Evolutionary conservation across 1,140 invertebrate genomes (phyloP), one percentile per base, ranked within the genome.

Genomic region (Glossosoma conforme): DNA sequence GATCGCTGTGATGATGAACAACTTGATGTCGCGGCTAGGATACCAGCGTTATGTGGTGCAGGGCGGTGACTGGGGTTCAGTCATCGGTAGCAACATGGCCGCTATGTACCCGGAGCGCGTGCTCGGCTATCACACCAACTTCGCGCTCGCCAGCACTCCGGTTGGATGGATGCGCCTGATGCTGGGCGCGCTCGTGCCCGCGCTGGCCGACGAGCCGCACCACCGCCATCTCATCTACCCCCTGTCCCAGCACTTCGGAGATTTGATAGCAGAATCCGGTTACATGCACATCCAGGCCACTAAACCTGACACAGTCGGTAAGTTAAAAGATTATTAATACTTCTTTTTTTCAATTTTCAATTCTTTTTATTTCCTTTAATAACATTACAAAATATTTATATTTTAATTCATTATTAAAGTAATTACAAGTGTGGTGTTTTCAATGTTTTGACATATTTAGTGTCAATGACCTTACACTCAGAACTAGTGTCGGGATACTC

Each of bases 301-400:
- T 0, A 94, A 93, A 66, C 93, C 93, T 6, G 91, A 96, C 63
- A 96, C 93, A 10, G 72, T 95, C 47, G 90, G 87, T 87, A 72
- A 65, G 67, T 62, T 57, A 24, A 56, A 40, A 20, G 46, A 42
- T 32, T 35, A n/a, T n/a, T n/a, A n/a, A n/a, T n/a, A n/a, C n/a
- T n/a, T n/a, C n/a, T n/a, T n/a, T n/a, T n/a, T n/a, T n/a, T n/a
- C n/a, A n/a, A n/a, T n/a, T n/a, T n/a, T n/a, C n/a, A n/a, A n/a
- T n/a, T n/a, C n/a, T n/a, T n/a, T n/a, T n/a, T n/a, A n/a, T n/a
- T n/a, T n/a, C n/a, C n/a, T n/a, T n/a, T n/a, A n/a, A n/a, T n/a
- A n/a, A n/a, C n/a, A n/a, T n/a, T n/a, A n/a, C n/a, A n/a, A n/a
- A n/a, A n/a, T n/a, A n/a, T n/a, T n/a, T n/a, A n/a, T n/a, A n/a